phyloP scores from a whole-genome alignment of 2,888 invertebrate species.

The Drosophila anomelani region DNA sequence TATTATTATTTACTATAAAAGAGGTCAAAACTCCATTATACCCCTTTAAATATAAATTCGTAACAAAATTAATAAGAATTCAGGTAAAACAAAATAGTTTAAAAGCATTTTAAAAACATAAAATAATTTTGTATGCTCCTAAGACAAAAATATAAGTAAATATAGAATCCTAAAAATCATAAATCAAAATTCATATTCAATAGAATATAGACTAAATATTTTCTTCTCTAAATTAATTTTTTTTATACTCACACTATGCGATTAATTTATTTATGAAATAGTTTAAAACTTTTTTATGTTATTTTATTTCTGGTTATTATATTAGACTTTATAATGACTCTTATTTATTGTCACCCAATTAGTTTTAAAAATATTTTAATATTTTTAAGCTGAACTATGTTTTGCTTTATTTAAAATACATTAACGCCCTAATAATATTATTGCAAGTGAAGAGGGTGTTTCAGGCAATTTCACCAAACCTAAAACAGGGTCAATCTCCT shows the following conservation, averaged over 20 bases:
- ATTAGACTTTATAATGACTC: neutral
- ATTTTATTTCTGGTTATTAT: neutral
- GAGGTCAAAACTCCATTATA: too few relatives aligned
- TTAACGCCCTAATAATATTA: conserved; percentile 8
- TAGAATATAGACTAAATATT: too few relatives aligned
- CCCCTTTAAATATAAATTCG: too few relatives aligned
- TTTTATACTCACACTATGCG: neutral
- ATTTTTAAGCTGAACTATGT: neutral
- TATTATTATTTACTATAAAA: too few relatives aligned
- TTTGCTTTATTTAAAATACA: neutral
- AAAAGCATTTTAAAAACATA: neutral
- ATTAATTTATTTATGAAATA: neutral
- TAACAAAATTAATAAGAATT: too few relatives aligned
- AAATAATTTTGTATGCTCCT: too few relatives aligned
- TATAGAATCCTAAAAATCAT: neutral
- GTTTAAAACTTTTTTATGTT: neutral
- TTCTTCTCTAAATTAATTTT: too few relatives aligned
- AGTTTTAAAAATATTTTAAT: neutral
- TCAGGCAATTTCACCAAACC: conserved; percentile 6
- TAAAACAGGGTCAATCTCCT: neutral
- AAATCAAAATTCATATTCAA: neutral
- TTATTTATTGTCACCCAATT: too few relatives aligned
- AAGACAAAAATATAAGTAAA: neutral
- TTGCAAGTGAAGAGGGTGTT: conserved; percentile 1
- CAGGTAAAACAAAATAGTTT: too few relatives aligned